phyloP scores from a whole-genome alignment of 2,888 invertebrate genomes.

The Ochropleura leucogaster region DNA sequence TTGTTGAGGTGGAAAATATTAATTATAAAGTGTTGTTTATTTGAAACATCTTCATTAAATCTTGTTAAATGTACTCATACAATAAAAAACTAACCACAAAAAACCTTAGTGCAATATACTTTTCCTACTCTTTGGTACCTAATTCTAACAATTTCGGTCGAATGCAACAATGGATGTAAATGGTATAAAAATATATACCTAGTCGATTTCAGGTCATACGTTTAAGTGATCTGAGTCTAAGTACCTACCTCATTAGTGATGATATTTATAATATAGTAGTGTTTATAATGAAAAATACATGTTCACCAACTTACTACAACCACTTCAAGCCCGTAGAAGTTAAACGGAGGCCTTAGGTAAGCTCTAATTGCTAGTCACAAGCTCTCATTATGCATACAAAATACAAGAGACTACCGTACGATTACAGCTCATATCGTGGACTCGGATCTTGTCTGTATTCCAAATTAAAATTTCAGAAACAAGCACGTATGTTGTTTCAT shows the following conservation, averaged over 20 bases:
- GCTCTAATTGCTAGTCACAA: constrained; percentile 22
- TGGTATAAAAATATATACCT: neutral
- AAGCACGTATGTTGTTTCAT: constrained; percentile 4
- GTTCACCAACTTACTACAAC: neutral
- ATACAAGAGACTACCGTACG: constrained; percentile 1
- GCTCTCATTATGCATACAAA: constrained; percentile 35
- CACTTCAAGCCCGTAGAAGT: neutral
- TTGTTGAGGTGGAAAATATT: constrained; percentile 12
- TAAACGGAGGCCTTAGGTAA: constrained; percentile 2
- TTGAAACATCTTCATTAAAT: neutral
- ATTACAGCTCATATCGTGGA: constrained; percentile 21
- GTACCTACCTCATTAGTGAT: neutral
- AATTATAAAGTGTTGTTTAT: constrained; percentile 1
- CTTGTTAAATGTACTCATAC: neutral
- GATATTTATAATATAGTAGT: neutral
- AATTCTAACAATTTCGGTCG: neutral
- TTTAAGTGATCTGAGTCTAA: neutral
- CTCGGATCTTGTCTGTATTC: constrained; percentile 1
- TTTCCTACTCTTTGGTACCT: neutral
- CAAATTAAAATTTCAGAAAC: constrained; percentile 32
- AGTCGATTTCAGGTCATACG: neutral
- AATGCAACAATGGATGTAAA: neutral
- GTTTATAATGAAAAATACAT: constrained; percentile 1
- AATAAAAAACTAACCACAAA: neutral
- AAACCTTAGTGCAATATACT: neutral